phyloP scores from a whole-genome alignment of 2,797 vertebrate species.

The Glossophaga mutica region DNA sequence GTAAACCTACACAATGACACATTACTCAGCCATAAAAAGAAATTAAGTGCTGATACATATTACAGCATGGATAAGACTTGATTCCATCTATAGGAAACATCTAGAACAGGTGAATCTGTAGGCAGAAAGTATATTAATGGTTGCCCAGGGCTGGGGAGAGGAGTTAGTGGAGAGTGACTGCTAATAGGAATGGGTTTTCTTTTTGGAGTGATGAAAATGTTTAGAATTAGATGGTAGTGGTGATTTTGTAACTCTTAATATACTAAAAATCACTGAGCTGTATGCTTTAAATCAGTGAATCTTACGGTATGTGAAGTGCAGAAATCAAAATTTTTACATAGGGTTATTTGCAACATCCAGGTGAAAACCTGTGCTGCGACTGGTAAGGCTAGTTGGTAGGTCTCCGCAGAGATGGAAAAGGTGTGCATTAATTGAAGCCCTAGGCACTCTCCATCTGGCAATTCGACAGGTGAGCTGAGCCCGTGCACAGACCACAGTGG shows the following conservation, averaged over 20 bases:
- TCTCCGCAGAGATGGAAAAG: neutral
- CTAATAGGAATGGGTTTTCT: neutral
- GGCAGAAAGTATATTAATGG: neutral
- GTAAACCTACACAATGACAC: neutral
- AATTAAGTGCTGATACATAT: neutral
- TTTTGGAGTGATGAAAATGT: neutral
- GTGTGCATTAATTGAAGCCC: rapidly evolving
- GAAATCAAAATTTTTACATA: neutral
- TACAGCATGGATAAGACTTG: neutral
- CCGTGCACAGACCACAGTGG: neutral
- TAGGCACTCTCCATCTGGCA: neutral
- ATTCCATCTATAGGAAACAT: neutral
- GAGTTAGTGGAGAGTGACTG: neutral
- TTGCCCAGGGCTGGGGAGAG: neutral
- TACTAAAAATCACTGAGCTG: neutral
- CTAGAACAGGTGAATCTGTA: neutral
- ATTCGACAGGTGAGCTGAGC: neutral
- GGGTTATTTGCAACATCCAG: neutral
- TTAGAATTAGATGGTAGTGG: neutral
- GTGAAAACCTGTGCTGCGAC: neutral
- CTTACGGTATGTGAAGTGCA: neutral
- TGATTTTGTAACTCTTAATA: neutral
- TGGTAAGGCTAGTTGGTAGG: neutral
- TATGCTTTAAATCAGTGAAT: neutral
- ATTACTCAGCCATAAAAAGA: neutral